These are phyloP conservation scores for Iguana delicatissima DNA, from an alignment of 2,797 vertebrate species.

Conservation along the genomic window DNA sequence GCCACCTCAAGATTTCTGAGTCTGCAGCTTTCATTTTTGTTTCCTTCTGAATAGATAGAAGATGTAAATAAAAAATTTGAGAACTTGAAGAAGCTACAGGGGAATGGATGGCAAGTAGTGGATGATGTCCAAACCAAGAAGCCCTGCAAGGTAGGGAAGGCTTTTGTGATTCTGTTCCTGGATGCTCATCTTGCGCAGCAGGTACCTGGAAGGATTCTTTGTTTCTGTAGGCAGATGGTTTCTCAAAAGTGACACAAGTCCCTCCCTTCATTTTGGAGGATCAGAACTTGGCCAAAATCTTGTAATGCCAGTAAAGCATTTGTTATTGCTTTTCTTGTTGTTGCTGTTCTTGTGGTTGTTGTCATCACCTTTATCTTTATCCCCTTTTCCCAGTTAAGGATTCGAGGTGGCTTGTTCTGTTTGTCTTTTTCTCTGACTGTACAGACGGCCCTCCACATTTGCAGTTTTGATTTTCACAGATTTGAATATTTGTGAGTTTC, in stretches of 20 bases:
- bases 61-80: slow-evolving; percentile 91
- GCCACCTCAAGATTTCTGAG: neutral
- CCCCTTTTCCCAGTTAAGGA: too few species aligned
- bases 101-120: slow-evolving; percentile 85
- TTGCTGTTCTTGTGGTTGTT: too few species aligned
- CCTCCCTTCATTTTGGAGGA: neutral
- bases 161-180: neutral
- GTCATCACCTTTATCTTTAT: too few species aligned
- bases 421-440: too few species aligned
- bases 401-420: too few species aligned
- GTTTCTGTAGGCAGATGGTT: neutral
- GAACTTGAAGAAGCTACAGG: slow-evolving; percentile 86
- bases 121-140: slow-evolving; percentile 77
- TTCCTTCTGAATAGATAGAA: slow-evolving; percentile 82
- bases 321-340: too few species aligned
- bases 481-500: too few species aligned
- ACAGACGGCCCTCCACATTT: too few species aligned
- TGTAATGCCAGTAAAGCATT: too few species aligned
- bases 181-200: neutral
- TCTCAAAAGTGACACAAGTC: neutral
- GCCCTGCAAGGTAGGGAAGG: slow-evolving; percentile 81
- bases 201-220: neutral
- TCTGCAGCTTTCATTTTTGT: slow-evolving; percentile 2
- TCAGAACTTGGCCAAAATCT: neutral
- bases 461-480: too few species aligned